Conservation (phyloP, 2,888 invertebrate species). For the Branchellion lobata region DNA sequence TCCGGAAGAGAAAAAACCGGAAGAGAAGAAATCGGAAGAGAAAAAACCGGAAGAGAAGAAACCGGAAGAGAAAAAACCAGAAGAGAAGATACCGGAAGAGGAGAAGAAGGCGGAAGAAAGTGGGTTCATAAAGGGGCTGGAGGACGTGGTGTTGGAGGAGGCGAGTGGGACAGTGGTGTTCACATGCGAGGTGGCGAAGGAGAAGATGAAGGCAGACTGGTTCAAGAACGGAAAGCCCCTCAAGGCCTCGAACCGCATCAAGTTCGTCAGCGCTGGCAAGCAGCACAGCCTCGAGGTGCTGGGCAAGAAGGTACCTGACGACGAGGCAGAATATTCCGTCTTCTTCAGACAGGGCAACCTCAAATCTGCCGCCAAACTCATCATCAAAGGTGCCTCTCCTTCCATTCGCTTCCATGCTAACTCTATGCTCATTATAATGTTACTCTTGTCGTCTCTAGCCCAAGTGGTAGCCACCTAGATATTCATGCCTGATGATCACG, state of each 20-base stretch:
- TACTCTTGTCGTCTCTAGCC: too few species aligned
- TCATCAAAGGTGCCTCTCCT: constrained; percentile 55
- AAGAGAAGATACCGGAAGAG: background rate
- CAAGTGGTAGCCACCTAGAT: too few species aligned
- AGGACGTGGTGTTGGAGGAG: constrained; percentile 57
- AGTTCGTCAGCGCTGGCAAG: constrained; percentile 48
- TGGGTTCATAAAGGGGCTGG: constrained; percentile 57
- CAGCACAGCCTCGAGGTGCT: constrained; percentile 80
- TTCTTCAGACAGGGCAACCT: constrained; percentile 53
- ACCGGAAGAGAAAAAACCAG: background rate
- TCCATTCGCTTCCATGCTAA: background rate
- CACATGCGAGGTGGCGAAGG: constrained; percentile 78
- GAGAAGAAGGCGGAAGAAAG: constrained; percentile 53
- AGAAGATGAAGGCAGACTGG: constrained; percentile 79
- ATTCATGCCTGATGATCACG: too few species aligned
- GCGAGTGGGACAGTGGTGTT: constrained; percentile 62
- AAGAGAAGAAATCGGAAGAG: constrained; percentile 58
- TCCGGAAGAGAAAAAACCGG: constrained; percentile 54
- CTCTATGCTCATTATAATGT: too few species aligned
- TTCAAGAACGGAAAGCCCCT: constrained; percentile 49
- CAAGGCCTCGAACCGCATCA: constrained; percentile 47
- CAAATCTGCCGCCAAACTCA: constrained; percentile 56
- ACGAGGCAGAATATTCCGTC: constrained; percentile 56
- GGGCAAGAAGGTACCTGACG: constrained; percentile 71
- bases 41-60: constrained; percentile 67